Evolutionary conservation across 1,140 invertebrate species (phyloP).

Genomic region (Zeugodacus cucurbitae): DNA sequence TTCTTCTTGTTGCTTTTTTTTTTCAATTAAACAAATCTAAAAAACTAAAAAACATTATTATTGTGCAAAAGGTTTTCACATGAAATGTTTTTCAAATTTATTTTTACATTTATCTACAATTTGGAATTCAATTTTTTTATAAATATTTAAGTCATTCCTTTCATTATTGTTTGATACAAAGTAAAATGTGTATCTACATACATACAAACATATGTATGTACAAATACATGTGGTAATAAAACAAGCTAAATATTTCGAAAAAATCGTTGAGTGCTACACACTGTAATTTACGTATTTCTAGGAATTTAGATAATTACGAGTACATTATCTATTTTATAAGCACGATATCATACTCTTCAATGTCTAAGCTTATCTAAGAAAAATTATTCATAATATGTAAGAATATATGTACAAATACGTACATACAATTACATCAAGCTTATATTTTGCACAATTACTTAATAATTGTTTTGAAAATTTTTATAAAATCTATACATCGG

Average conservation of each 20-base stretch:
- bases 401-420: background rate
- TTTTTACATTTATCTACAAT: no score
- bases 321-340: background rate
- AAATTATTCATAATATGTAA: constrained; percentile 4
- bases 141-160: background rate
- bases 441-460: background rate
- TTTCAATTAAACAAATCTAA: no score
- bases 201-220: background rate
- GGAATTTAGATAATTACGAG: background rate
- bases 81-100: no score
- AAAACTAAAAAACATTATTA: background rate
- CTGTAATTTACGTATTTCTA: background rate
- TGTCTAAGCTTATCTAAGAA: background rate
- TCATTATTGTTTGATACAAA: background rate
- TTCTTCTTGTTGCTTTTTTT: background rate
- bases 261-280: background rate
- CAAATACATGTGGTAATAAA: background rate
- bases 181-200: background rate
- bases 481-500: no score
- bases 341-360: background rate
- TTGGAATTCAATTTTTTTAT: no score
- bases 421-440: background rate
- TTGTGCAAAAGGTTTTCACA: background rate
- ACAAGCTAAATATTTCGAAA: background rate
- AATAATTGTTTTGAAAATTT: background rate